phyloP scores from a whole-genome alignment of 2,888 invertebrate species.

The Thelaira solivaga region DNA sequence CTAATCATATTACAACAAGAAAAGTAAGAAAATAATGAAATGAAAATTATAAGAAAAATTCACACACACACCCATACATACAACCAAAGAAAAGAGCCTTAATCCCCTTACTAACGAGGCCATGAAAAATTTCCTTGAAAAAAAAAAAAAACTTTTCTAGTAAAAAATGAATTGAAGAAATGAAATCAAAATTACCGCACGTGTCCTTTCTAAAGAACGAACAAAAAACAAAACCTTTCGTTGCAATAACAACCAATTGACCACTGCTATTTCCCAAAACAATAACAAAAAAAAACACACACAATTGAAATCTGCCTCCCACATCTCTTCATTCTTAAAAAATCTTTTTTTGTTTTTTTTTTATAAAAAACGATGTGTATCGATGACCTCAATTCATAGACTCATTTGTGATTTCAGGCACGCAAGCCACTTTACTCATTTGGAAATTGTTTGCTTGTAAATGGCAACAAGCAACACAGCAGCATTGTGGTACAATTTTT shows the following conservation, averaged over 20 bases:
- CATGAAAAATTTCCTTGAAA: slow-evolving; percentile 47
- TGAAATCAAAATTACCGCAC: slow-evolving; percentile 74
- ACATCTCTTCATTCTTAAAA: too few relatives aligned
- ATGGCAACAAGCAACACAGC: slow-evolving; percentile 37
- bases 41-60: slow-evolving; percentile 43
- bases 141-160: neutral
- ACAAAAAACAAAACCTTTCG: slow-evolving; percentile 43
- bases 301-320: slow-evolving; percentile 40
- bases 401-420: slow-evolving; percentile 71
- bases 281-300: neutral
- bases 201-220: slow-evolving; percentile 69
- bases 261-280: slow-evolving; percentile 60
- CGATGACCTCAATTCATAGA: slow-evolving; percentile 58
- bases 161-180: slow-evolving; percentile 57
- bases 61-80: too few relatives aligned
- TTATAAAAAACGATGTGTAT: slow-evolving; percentile 46
- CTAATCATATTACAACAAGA: slow-evolving; percentile 61
- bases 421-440: slow-evolving; percentile 64
- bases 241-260: slow-evolving; percentile 64
- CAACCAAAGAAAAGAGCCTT: slow-evolving; percentile 14
- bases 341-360: neutral
- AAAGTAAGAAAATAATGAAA: slow-evolving; percentile 42
- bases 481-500: slow-evolving; percentile 1
- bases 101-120: slow-evolving; percentile 57
- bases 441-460: slow-evolving; percentile 29